These are phyloP conservation scores for Saguinus midas DNA, from an alignment of 2,113 vertebrate genomes.

Conservation along the genomic window DNA sequence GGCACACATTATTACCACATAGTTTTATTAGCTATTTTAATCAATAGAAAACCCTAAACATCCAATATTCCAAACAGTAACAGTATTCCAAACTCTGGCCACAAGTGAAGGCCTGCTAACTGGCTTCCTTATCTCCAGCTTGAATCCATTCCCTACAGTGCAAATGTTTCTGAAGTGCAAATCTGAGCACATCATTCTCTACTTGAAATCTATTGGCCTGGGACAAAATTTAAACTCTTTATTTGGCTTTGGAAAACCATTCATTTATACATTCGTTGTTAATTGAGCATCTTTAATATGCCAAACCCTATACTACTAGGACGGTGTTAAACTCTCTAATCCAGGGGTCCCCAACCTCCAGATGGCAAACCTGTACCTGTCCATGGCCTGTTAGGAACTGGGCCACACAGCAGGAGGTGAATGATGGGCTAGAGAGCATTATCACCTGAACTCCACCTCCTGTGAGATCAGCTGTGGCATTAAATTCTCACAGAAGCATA, in stretches of 20 bases:
- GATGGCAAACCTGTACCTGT: too few species aligned
- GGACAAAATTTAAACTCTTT: background rate
- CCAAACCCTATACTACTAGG: background rate
- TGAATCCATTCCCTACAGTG: background rate
- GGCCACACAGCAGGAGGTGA: too few species aligned
- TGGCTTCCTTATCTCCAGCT: background rate
- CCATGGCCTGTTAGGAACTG: too few species aligned
- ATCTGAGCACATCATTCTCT: background rate
- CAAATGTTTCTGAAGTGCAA: background rate
- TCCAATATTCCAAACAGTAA: background rate
- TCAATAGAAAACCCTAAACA: background rate
- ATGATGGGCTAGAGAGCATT: too few species aligned
- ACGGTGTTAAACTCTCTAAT: background rate
- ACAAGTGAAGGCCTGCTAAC: background rate
- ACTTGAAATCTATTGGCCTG: background rate
- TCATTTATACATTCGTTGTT: background rate
- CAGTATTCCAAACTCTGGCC: background rate
- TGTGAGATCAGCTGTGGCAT: too few species aligned
- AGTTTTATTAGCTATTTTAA: slow-evolving; percentile 21
- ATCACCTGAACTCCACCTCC: too few species aligned
- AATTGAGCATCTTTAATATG: background rate
- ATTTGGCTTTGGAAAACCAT: background rate
- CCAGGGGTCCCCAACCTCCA: background rate
- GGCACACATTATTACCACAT: background rate
- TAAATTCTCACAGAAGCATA: too few species aligned